Base-by-base conservation (phyloP, 1,140 invertebrate species). In the Trypoxylus dichotomus region DNA sequence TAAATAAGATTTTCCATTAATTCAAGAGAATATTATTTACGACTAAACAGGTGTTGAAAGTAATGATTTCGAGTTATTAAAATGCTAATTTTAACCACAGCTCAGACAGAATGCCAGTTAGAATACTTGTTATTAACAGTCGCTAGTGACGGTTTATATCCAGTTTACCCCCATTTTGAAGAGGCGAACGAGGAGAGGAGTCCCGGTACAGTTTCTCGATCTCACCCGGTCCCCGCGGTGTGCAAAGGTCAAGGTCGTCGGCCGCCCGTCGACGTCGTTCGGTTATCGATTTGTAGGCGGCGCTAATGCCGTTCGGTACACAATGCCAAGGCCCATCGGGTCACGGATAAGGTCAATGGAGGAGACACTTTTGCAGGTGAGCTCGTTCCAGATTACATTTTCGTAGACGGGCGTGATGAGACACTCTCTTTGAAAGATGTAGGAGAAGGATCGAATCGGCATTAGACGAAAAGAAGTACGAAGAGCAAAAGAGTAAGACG, bases 301-400 rank as follows among this genome's bases (percentile, higher is more conserved):
- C 63, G 78, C 60, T 68, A 68, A 24, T 24, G 60, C 24, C 60
- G 74, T 71, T 73, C 60, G 63, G 25, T 73, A 54, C 77, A 77
- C 68, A 79, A 81, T 77, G 80, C 77, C 76, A 80, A 79, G 77
- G 80, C 80, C 68, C 77, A 76, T 11, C 58, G 77, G 54, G 74
- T 80, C 75, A 79, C 68, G 78, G 78, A 54, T 78, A 78, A 78
- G 78, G 75, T 79, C 74, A 76, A 41, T 74, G 58, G 32, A 63
- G 77, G 41, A 68, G 10, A 10, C 60, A 24, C 60, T 25, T 29
- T 27, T 68, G 10, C 60, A 25, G 60, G 24, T 68, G 13, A 27
- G 60, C 27, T 68, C 60, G 60, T 27, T 68, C 60, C 60, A 68
- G 60, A 68, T 68, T 68, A 58, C 15, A 13, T 27, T 68, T 68